Conservation (phyloP, 2,888 invertebrate species). For the Apodemia zela region DNA sequence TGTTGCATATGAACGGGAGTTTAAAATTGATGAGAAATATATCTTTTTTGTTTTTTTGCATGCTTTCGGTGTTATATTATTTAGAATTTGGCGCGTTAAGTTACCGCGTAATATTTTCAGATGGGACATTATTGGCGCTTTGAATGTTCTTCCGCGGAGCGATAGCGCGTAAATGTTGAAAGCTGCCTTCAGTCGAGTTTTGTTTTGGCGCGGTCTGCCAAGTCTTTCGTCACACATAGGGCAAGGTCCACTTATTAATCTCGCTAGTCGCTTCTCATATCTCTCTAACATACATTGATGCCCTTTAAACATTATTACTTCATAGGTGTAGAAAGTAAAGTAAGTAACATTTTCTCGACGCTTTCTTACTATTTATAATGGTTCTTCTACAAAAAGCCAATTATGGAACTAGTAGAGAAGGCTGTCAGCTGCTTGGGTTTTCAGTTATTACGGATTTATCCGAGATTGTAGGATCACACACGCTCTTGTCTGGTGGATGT, state of each 20-base stretch:
- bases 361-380: no score
- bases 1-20: slow-evolving; percentile 52
- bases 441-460: no score
- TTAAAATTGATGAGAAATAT: slow-evolving; percentile 21
- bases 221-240: slow-evolving; percentile 38
- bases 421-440: no score
- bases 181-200: slow-evolving; percentile 35
- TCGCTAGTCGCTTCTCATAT: neutral
- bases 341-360: no score
- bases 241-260: slow-evolving; percentile 59
- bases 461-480: no score
- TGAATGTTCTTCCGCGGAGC: slow-evolving; percentile 52
- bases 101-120: slow-evolving; percentile 72
- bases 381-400: no score
- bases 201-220: slow-evolving; percentile 59
- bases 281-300: no score
- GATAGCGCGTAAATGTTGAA: slow-evolving; percentile 51
- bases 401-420: no score
- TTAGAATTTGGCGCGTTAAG: slow-evolving; percentile 60
- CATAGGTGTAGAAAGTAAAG: no score
- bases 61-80: slow-evolving; percentile 40
- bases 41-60: slow-evolving; percentile 34
- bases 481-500: no score
- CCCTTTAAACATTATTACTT: no score
- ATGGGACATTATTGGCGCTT: slow-evolving; percentile 59